Percentiles rank a stretch among this genome's conserved stretches.
Conservation (phyloP, 1,140 invertebrate species). For the Frieseomelitta varia region DNA sequence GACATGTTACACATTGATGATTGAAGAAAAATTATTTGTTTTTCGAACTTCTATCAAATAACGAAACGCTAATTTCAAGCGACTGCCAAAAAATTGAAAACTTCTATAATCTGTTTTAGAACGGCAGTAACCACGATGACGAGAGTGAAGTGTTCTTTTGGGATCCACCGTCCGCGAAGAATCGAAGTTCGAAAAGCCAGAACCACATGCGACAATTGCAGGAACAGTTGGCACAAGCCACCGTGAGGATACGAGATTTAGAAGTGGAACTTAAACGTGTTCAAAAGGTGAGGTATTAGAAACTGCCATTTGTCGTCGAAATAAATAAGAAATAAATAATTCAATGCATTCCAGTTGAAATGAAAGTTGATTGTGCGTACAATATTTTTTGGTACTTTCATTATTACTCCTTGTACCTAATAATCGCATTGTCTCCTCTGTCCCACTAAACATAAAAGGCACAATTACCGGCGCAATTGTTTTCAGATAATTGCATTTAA, state of each 20-base stretch:
- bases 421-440: constrained; percentile 34
- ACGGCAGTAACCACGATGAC: constrained; percentile 67
- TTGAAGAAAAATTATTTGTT: background rate
- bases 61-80: background rate
- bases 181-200: constrained; percentile 64
- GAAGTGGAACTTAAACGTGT: constrained; percentile 74
- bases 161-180: constrained; percentile 73
- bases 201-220: constrained; percentile 71
- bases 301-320: background rate
- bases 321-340: background rate
- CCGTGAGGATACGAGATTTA: constrained; percentile 77
- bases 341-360: background rate
- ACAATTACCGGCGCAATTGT: constrained; percentile 40
- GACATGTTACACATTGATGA: background rate
- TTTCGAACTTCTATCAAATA: background rate
- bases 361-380: background rate
- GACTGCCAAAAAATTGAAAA: background rate
- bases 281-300: constrained; percentile 64
- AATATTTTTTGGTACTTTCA: background rate
- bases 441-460: constrained; percentile 28
- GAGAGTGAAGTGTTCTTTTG: constrained; percentile 76
- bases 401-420: background rate
- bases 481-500: constrained; percentile 46
- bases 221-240: constrained; percentile 77
- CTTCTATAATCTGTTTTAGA: constrained; percentile 62